A percentile compares a stretch with the other conserved stretches of the same genome.
These are phyloP conservation scores for Argynnis bischoffii DNA, from an alignment of 2,888 invertebrate genomes.

Conservation along the genomic window DNA sequence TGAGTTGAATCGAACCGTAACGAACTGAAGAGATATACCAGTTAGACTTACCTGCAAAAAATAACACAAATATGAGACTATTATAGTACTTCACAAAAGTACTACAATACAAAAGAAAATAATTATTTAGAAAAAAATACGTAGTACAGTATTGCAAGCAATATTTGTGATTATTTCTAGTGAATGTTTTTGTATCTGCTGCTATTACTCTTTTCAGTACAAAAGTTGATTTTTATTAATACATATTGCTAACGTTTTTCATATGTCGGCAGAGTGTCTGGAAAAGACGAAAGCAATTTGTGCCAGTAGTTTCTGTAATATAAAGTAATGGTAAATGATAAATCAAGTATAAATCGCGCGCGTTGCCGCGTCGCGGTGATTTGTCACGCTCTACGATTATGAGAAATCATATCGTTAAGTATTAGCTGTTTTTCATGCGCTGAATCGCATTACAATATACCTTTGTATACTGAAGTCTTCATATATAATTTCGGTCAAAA, in stretches of 20 bases:
- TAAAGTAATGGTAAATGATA: conserved; percentile 35
- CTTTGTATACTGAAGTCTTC: background rate
- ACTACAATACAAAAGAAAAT: background rate
- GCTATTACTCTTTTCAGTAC: background rate
- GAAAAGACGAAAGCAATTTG: conserved; percentile 33
- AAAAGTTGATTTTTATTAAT: conserved; percentile 15
- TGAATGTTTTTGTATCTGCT: background rate
- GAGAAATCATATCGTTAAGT: conserved; percentile 21
- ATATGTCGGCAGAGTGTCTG: conserved; percentile 35
- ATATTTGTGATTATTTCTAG: background rate
- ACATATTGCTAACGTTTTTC: conserved; percentile 20
- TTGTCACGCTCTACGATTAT: conserved; percentile 29
- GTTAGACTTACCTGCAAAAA: conserved; percentile 14
- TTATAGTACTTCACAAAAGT: background rate
- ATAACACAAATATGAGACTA: background rate
- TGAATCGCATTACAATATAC: conserved; percentile 14
- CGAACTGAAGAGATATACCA: no score
- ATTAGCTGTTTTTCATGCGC: conserved; percentile 14
- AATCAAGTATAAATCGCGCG: conserved; percentile 34
- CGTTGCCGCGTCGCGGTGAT: conserved; percentile 17
- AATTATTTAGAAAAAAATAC: background rate
- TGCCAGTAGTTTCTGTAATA: conserved; percentile 27
- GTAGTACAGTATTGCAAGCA: background rate
- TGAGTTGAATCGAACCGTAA: no score
- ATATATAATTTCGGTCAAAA: background rate